Percentiles rank a stretch among this genome's conserved stretches.
Evolutionary conservation across 2,113 vertebrate genomes (phyloP).

Genomic region (Candoia aspera): DNA sequence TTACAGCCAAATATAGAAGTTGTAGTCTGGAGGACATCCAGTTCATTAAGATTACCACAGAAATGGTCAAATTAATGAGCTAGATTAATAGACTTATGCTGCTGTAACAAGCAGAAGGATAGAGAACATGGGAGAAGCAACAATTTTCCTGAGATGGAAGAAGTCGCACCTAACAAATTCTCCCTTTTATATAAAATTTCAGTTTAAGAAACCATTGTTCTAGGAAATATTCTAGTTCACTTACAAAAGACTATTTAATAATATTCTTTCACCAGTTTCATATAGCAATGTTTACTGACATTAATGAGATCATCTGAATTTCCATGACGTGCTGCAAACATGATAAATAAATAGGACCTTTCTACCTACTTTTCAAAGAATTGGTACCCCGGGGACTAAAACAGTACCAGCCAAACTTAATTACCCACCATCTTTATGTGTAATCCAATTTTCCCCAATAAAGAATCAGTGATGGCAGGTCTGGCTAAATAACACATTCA

Average conservation of each 20-base stretch:
- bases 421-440: background rate
- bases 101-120: background rate
- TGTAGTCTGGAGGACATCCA: background rate
- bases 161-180: background rate
- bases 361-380: background rate
- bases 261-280: background rate
- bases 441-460: background rate
- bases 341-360: background rate
- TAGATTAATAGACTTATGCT: background rate
- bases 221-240: background rate
- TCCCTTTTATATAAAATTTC: background rate
- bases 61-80: background rate
- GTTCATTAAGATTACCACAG: slow-evolving; percentile 7
- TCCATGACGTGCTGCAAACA: background rate
- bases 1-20: background rate
- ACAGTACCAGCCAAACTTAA: background rate
- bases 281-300: background rate
- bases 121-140: background rate
- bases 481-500: background rate
- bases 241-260: background rate
- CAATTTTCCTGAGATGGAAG: background rate
- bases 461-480: background rate
- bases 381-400: background rate
- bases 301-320: background rate
- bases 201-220: background rate